Evolutionary conservation across 2,888 invertebrate species (phyloP).

Genomic region (Microplitis deprimator): DNA sequence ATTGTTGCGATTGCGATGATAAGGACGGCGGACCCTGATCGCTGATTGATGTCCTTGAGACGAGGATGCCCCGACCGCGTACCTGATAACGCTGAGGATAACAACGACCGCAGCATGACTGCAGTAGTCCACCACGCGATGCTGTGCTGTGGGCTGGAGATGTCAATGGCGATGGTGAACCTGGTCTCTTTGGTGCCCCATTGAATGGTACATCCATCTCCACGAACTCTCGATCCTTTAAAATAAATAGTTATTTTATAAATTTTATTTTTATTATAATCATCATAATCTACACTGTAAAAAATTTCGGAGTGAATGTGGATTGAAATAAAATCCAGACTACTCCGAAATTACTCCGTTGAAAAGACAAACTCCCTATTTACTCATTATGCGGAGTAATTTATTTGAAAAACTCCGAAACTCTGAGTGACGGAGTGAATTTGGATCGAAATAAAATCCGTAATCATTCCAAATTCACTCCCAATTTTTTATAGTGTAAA

Average conservation of each 20-base stretch:
- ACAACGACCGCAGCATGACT: conserved; percentile 87
- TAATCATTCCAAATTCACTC: no score
- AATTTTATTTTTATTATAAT: not conserved
- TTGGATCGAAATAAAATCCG: no score
- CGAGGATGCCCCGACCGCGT: conserved; percentile 71
- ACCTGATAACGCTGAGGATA: conserved; percentile 93
- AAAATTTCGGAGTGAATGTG: not conserved
- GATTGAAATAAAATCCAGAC: no score
- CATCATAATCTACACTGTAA: no score
- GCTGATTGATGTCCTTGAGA: conserved; percentile 68
- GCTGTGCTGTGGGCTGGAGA: conserved; percentile 90
- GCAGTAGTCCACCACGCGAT: conserved; percentile 79
- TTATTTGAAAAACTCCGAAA: no score
- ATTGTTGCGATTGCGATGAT: conserved; percentile 63
- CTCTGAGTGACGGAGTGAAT: no score
- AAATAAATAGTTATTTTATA: conserved; percentile 17
- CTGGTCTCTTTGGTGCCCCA: conserved; percentile 92
- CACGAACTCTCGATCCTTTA: conserved; percentile 95
- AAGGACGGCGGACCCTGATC: conserved; percentile 67
- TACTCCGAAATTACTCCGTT: no score
- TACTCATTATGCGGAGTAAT: no score
- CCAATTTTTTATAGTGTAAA: no score
- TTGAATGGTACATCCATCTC: conserved; percentile 96
- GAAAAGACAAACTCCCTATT: no score
- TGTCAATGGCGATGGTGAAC: conserved; percentile 89